phyloP scores from a whole-genome alignment of 2,888 invertebrate genomes.

The Molanna angustata region DNA sequence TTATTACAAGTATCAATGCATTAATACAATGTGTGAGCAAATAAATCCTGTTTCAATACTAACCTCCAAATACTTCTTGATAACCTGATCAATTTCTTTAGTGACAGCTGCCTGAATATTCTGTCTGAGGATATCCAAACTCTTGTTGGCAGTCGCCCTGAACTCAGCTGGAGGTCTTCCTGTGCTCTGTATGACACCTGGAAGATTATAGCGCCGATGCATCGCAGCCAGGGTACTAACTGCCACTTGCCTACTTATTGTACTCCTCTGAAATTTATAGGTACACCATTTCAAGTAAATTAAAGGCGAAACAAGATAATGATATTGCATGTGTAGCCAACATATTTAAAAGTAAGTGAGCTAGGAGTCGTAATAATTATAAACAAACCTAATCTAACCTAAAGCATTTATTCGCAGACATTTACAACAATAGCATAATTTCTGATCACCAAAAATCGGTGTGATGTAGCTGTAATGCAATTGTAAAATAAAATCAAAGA shows the following conservation, averaged over 20 bases:
- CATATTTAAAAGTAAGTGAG: neutral
- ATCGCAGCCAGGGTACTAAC: slow-evolving; percentile 66
- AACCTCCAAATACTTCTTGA: slow-evolving; percentile 76
- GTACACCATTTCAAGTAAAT: neutral
- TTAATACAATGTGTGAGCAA: too few relatives aligned
- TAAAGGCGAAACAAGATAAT: neutral
- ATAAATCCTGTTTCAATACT: too few relatives aligned
- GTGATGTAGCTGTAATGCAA: too few relatives aligned
- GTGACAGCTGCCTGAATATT: slow-evolving; percentile 76
- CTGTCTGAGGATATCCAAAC: slow-evolving; percentile 70
- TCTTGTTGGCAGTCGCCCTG: slow-evolving; percentile 66
- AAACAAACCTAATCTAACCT: too few relatives aligned
- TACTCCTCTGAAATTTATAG: slow-evolving; percentile 46
- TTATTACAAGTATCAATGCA: too few relatives aligned
- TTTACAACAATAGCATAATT: too few relatives aligned
- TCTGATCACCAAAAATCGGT: too few relatives aligned
- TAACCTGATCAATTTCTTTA: slow-evolving; percentile 72
- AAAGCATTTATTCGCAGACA: too few relatives aligned
- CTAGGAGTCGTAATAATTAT: neutral
- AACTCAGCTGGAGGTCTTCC: slow-evolving; percentile 53
- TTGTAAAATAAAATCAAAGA: too few relatives aligned
- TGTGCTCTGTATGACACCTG: slow-evolving; percentile 55
- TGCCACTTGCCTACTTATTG: slow-evolving; percentile 62
- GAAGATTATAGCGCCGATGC: slow-evolving; percentile 56
- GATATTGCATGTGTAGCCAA: neutral